phyloP scores from a whole-genome alignment of 2,113 vertebrate genomes.

The Zapornia atra region DNA sequence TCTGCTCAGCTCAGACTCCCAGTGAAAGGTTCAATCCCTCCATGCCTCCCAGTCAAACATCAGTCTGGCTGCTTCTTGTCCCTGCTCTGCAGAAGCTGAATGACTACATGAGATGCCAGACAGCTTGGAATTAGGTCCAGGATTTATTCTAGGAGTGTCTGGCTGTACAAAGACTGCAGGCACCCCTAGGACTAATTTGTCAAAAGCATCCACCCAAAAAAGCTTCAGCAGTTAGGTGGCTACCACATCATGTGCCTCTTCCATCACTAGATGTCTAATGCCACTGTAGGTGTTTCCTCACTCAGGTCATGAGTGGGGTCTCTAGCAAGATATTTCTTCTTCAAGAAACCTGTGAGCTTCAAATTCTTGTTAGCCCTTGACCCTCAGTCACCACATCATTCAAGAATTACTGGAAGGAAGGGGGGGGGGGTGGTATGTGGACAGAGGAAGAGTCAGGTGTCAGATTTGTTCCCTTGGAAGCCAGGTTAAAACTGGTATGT shows the following conservation, averaged over 20 bases:
- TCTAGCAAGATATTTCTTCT: neutral
- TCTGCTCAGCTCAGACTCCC: neutral
- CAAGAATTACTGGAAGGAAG: neutral
- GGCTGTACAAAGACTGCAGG: neutral
- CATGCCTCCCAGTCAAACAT: neutral
- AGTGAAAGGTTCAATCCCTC: neutral
- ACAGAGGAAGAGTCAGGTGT: neutral
- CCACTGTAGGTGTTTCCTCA: neutral
- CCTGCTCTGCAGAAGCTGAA: neutral
- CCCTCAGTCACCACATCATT: neutral
- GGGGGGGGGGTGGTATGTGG: no score
- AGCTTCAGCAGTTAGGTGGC: neutral
- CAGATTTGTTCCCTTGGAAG: neutral
- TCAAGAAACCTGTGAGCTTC: neutral
- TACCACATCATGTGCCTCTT: neutral
- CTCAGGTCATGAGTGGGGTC: neutral
- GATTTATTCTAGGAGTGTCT: conserved; percentile 25
- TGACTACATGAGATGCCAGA: neutral
- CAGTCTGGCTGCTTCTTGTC: neutral
- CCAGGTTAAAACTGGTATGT: neutral
- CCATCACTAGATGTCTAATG: neutral
- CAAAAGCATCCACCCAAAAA: neutral
- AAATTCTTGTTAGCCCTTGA: neutral
- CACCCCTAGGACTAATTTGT: conserved; percentile 8
- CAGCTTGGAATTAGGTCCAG: neutral